Base-by-base conservation (phyloP, 2,797 vertebrate species). In the Gymnopithys bicolor region DNA sequence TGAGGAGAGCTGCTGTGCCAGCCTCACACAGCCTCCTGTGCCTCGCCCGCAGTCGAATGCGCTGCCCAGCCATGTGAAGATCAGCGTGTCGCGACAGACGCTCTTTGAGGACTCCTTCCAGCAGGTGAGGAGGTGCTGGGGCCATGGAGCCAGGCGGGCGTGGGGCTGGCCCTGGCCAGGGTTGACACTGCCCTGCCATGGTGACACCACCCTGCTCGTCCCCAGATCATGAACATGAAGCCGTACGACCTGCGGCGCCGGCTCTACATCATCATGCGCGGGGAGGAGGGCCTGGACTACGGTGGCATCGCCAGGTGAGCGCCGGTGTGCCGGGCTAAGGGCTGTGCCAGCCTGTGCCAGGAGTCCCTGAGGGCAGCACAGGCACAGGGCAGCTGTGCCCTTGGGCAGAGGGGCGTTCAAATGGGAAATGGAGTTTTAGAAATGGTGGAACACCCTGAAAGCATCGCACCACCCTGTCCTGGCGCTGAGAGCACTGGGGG, bases 141-240 rank as follows among this genome's bases (percentile, higher is more conserved):
- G 8, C 39, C 0, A 2, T 1, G 3, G 75, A 14, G 21, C 46
- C 5, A 1, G 60, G 23, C 19, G 7, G 14, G 32, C 28, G 41
- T 12, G 5, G 33, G 15, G 63, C 58, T 2, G 1, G 7, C 55
- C 79, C 58, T 60, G 60, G 28, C 37, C 41, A 43, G 41, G 41
- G 17, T 43, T 43, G 41, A 43, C 41, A 43, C 41, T 43, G 41
- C 41, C 27, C 1, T 0, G 58, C 87, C 7, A 0, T 0, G 1
- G 41, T 77, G 25, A 84, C 52, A 3, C 24, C 4, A 30, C 49
- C 23, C 17, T 35, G 84, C 67, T 58, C 30, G 32, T 90, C 62
- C 46, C 75, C 97, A 99, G 99, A 99, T 99, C 96, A 99, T 99
- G 99, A 99, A 99, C 89, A 99, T 99, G 98, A 99, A 99, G 96